Evolutionary conservation across 2,888 invertebrate genomes (phyloP), one percentile per base, ranked within the genome.

Genomic region (Pseudococcus viburni): DNA sequence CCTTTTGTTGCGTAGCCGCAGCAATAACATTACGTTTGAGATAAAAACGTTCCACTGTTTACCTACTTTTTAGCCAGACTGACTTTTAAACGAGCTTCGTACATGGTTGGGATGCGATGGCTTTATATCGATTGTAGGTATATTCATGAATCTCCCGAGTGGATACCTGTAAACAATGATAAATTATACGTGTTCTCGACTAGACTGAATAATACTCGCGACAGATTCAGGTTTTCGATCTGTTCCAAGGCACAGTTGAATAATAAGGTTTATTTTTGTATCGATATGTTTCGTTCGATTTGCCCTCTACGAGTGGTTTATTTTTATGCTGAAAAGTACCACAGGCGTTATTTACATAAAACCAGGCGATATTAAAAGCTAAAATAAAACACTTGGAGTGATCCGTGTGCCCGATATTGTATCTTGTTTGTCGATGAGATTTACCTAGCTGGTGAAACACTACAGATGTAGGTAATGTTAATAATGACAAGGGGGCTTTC

Each of bases 181-280:
- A 77, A 77, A 39, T 39, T 77, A 39, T 77, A 39, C 33, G 33
- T 77, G 17, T 7, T 77, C 77, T 77, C 39, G 64, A 64, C 64
- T 64, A 39, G 33, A 39, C 39, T 39, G 39, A 39, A 77, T 39
- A 39, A 39, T 39, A 17, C 77, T 77, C 77, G 39, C 5, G 9
- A 39, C 12, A 22, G 22, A 19, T 22, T 39, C 39, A 39, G 39
- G 77, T 77, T 33, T 77, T 39, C 39, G 9, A 77, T 39, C 17
- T 77, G 11, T 39, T 39, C 19, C 15, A 39, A 12, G 11, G 39
- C 17, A 8, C 1, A 77, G 15, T 39, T 77, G 33, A 73, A 73
- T 73, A 73, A 73, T 73, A 33, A 73, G 15, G 11, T 77, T 39
- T 64, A 64, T 64, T 64, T 64, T 22, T 64, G 11, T 9, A 22